Conservation (phyloP, 1,140 invertebrate species). For the Atta texana region DNA sequence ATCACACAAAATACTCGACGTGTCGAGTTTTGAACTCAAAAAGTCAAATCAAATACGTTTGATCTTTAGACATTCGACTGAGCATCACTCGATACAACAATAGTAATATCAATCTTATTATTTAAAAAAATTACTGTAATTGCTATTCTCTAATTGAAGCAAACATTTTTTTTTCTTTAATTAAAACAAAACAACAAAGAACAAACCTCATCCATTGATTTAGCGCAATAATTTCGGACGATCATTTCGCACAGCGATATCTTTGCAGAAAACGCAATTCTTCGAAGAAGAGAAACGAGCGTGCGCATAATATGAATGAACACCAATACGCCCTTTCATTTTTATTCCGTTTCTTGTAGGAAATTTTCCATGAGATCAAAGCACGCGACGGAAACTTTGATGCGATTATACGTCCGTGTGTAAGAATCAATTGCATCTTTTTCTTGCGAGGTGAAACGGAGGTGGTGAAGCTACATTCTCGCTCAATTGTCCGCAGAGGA, state of each 20-base stretch:
- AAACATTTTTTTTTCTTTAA: neutral
- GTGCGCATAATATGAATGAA: constrained; percentile 35
- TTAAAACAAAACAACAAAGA: neutral
- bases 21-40: neutral
- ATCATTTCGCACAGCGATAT: constrained; percentile 14
- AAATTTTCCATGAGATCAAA: constrained; percentile 65
- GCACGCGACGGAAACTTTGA: constrained; percentile 68
- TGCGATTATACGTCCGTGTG: constrained; percentile 65
- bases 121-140: neutral
- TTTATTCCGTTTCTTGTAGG: constrained; percentile 16
- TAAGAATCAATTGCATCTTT: constrained; percentile 73
- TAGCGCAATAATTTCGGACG: neutral
- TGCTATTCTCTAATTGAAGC: neutral
- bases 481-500: neutral
- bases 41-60: constrained; percentile 15
- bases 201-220: neutral
- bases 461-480: neutral
- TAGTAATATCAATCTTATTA: neutral
- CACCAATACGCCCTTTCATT: constrained; percentile 36
- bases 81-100: constrained; percentile 2
- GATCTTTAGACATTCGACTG: constrained; percentile 48
- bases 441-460: neutral
- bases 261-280: neutral
- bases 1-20: neutral
- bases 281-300: neutral